Evolutionary conservation across 1,140 invertebrate species (phyloP), one percentile per base, ranked within the genome.

Genomic region (Episyrphus balteatus): DNA sequence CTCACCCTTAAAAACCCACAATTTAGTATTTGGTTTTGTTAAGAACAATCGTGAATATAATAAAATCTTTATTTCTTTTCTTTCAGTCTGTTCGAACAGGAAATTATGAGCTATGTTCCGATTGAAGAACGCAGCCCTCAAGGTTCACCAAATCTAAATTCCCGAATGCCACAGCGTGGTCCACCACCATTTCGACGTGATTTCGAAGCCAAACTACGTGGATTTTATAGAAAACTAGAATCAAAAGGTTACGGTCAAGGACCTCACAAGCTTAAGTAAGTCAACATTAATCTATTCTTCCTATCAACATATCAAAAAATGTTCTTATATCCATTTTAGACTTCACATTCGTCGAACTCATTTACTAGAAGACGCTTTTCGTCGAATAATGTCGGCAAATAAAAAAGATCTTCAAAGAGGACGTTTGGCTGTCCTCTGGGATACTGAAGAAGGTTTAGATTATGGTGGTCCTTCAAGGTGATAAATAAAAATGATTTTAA

Each of bases 91-190:
- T 96, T 95, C 75, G 92, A 97, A 69, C 88, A 95, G 78, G 92
- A 97, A 76, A 95, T 97, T 60, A 95, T 95, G 91, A 92, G 89
- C 46, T 95, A 94, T 72, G 87, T 95, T 59, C 92, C 92, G 51
- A 83, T 85, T 46, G 79, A 75, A 55, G 75, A 79, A 61, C 63
- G 77, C 51, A 68, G 75, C 67, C 66, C 61, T 43, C 60, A 58
- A 60, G 67, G 59, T 57, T 62, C 61, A 58, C 63, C 57, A 40
- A 59, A 69, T 14, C 59, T 67, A 1, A 39, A 87, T 84, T 48
- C 74, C 83, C 52, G 80, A 82, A 51, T 75, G 88, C 57, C 82
- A 78, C 57, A 85, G 81, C 56, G 81, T 74, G 84, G 88, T 8
- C 88, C 88, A 17, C 89, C 89, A 39, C 90, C 90, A 1, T 89